Evolutionary conservation across 1,140 invertebrate genomes (phyloP).

Genomic region (Arctopsyche grandis): DNA sequence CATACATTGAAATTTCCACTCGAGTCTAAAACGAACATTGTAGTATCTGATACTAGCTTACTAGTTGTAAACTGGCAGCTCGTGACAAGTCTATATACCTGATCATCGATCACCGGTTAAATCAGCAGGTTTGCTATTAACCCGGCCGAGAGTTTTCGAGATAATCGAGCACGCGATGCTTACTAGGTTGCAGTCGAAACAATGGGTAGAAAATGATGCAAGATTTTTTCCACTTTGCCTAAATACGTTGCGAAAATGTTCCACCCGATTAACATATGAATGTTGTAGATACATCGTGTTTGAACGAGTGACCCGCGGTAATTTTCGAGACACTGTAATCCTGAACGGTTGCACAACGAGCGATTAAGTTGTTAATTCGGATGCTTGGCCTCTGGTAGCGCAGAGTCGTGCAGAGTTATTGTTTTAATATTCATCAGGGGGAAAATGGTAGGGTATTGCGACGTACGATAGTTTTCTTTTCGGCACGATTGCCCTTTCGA

Average conservation of each 20-base stretch:
- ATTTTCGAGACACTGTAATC: slow-evolving; percentile 1
- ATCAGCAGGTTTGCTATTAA: slow-evolving; percentile 39
- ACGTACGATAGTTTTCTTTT: slow-evolving; percentile 35
- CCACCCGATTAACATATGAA: not conserved
- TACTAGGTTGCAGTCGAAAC: not conserved
- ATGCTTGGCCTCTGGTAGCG: slow-evolving; percentile 42
- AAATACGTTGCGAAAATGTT: not conserved
- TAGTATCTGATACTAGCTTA: slow-evolving; percentile 11
- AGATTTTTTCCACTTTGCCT: not conserved
- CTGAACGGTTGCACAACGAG: slow-evolving; percentile 23
- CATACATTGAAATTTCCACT: too few species aligned
- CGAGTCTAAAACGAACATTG: not conserved
- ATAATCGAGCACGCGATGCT: slow-evolving; percentile 36
- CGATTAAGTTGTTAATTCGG: slow-evolving; percentile 44
- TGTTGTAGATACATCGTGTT: not conserved
- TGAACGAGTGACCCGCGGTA: not conserved
- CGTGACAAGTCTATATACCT: slow-evolving; percentile 31
- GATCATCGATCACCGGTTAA: slow-evolving; percentile 32
- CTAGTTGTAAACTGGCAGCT: slow-evolving; percentile 3
- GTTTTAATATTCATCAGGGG: slow-evolving; percentile 41
- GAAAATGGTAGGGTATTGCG: slow-evolving; percentile 36
- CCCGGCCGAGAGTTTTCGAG: not conserved
- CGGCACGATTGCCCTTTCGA: slow-evolving; percentile 41
- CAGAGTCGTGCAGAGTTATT: slow-evolving; percentile 39
- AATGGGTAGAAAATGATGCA: not conserved